These are phyloP conservation scores for Cladopsammia gracilis DNA, from an alignment of 64 coral and sea anemone genomes.

Conservation along the genomic window DNA sequence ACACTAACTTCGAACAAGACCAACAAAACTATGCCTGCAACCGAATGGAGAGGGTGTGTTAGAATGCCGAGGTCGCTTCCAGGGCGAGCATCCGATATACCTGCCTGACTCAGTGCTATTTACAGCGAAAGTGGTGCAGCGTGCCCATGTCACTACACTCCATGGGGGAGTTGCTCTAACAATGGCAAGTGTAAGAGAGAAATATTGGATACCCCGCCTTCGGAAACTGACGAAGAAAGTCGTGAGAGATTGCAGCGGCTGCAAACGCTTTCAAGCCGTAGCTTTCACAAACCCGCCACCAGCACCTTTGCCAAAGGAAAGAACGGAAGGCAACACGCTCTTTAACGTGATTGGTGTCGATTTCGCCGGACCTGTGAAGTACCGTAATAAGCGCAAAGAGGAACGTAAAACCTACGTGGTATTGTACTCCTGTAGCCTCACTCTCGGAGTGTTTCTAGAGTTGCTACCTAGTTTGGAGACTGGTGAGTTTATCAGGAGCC, in stretches of 20 bases:
- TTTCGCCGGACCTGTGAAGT: constrained; percentile 62
- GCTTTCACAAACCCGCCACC: constrained; percentile 35
- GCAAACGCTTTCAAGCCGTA: constrained; percentile 66
- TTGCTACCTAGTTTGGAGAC: constrained; percentile 45
- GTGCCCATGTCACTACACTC: constrained; percentile 28
- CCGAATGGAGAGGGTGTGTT: constrained; percentile 39
- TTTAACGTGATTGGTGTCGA: constrained; percentile 24
- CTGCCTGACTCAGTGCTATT: constrained; percentile 18
- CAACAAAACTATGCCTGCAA: constrained; percentile 34
- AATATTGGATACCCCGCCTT: constrained; percentile 66
- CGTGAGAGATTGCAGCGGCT: constrained; percentile 43
- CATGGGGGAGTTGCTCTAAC: constrained; percentile 36
- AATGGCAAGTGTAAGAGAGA: constrained; percentile 78
- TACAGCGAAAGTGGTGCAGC: constrained; percentile 40
- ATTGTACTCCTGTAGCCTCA: constrained; percentile 72
- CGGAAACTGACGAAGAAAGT: constrained; percentile 36
- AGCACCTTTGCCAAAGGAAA: constrained; percentile 18
- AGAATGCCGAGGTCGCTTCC: constrained; percentile 49
- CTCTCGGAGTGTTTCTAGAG: neutral
- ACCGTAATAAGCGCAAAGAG: constrained; percentile 19
- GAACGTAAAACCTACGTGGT: constrained; percentile 60
- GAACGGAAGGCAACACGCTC: neutral
- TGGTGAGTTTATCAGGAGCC: constrained; percentile 42
- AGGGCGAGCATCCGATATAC: constrained; percentile 61
- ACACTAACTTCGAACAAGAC: constrained; percentile 33